These are phyloP conservation scores for Noctuana brunneofusca DNA, from an alignment of 2,888 invertebrate species.

Conservation along the genomic window DNA sequence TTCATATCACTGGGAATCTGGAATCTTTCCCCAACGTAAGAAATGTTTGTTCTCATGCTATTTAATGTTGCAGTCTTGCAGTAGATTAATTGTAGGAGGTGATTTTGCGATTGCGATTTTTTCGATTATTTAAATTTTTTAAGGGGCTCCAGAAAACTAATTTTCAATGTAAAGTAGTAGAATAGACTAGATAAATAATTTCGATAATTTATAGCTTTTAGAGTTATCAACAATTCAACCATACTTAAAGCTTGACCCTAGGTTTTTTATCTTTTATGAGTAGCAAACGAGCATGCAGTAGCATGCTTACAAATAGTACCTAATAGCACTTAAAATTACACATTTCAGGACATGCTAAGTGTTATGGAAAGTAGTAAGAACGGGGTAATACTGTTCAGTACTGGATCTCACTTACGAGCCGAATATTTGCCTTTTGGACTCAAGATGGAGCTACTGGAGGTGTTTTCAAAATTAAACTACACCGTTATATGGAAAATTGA, in stretches of 20 bases:
- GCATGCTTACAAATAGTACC: neutral
- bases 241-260: no score
- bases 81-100: no score
- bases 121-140: no score
- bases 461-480: constrained; percentile 60
- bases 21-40: constrained; percentile 9
- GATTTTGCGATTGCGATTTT: no score
- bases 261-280: no score
- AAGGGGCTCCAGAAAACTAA: no score
- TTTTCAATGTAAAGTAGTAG: no score
- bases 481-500: constrained; percentile 69
- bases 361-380: constrained; percentile 55
- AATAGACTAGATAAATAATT: no score
- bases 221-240: no score
- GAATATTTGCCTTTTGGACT: constrained; percentile 49
- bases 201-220: no score
- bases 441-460: constrained; percentile 47
- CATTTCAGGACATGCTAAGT: constrained; percentile 51
- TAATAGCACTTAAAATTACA: neutral
- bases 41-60: neutral
- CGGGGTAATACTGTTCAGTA: constrained; percentile 65
- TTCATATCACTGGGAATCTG: constrained; percentile 45
- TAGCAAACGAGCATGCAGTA: no score
- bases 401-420: constrained; percentile 62
- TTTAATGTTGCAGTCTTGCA: no score